phyloP scores from a whole-genome alignment of 2,797 vertebrate species.

The Sparus aurata region DNA sequence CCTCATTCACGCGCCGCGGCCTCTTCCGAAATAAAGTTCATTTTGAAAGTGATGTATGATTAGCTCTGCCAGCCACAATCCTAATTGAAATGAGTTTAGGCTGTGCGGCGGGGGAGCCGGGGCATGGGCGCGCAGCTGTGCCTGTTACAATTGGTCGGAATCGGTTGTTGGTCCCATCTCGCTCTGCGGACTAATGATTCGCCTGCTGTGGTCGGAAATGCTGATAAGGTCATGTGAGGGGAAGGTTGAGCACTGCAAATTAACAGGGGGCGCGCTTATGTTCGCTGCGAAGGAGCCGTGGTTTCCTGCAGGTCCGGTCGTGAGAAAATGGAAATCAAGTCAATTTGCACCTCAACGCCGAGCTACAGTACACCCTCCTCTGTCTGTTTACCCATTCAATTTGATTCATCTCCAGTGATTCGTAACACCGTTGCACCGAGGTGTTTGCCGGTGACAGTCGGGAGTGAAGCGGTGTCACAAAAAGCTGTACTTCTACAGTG shows the following conservation, averaged over 20 bases:
- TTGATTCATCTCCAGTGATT: conserved; percentile 32
- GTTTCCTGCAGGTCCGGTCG: conserved; percentile 25
- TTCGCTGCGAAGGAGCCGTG: conserved; percentile 23
- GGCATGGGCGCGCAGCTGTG: conserved; percentile 58
- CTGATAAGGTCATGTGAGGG: conserved; percentile 59
- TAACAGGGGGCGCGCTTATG: conserved; percentile 24
- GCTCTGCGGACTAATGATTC: conserved; percentile 45
- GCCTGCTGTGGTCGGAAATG: conserved; percentile 31
- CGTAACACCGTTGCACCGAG: background rate
- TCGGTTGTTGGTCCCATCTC: conserved; percentile 58
- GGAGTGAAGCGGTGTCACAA: conserved; percentile 18
- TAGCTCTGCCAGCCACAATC: conserved; percentile 66
- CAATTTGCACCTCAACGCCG: conserved; percentile 61
- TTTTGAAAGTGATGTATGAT: conserved; percentile 76
- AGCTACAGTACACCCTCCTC: conserved; percentile 9
- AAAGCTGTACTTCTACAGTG: conserved; percentile 16
- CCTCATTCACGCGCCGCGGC: conserved; percentile 46
- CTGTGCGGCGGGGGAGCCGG: background rate
- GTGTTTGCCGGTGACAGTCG: conserved; percentile 13
- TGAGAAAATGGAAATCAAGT: conserved; percentile 40
- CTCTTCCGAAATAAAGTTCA: conserved; percentile 63
- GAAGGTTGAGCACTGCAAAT: conserved; percentile 46
- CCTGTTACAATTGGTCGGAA: conserved; percentile 60
- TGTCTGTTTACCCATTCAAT: conserved; percentile 33
- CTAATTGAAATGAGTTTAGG: conserved; percentile 77